Conservation (phyloP, 1,140 invertebrate genomes). For the Acromyrmex heyeri region DNA sequence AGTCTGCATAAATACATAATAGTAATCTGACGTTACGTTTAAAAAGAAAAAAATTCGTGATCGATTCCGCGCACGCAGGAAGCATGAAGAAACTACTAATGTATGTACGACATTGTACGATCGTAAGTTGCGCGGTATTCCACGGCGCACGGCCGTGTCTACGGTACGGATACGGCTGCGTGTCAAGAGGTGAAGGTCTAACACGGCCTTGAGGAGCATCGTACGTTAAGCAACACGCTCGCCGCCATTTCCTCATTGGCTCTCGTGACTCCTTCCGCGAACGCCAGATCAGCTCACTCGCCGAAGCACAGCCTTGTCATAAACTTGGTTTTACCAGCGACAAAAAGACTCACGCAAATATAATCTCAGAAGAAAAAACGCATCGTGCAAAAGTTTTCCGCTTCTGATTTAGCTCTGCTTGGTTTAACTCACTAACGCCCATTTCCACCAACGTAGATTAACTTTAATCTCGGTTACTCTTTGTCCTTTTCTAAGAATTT, state of each 20-base stretch:
- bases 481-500: too few species aligned
- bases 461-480: too few species aligned
- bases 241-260: conserved; percentile 67
- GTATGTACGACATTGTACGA: conserved; percentile 63
- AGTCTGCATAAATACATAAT: background rate
- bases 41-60: conserved; percentile 18
- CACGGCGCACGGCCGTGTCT: conserved; percentile 73
- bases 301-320: conserved; percentile 21
- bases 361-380: background rate
- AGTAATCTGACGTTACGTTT: conserved; percentile 9
- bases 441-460: too few species aligned
- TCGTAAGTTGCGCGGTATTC: conserved; percentile 62
- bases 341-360: conserved; percentile 31
- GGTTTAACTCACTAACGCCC: background rate
- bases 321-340: conserved; percentile 25
- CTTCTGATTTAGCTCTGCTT: background rate
- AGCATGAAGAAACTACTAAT: conserved; percentile 46
- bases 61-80: conserved; percentile 48
- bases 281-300: conserved; percentile 51
- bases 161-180: conserved; percentile 74
- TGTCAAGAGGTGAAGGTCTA: conserved; percentile 84
- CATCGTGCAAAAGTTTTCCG: background rate
- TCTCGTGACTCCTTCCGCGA: conserved; percentile 69
- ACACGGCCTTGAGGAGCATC: conserved; percentile 80
- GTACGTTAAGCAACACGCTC: conserved; percentile 71